Conservation (phyloP, 2,888 invertebrate genomes). For the Macrophya annulata region DNA sequence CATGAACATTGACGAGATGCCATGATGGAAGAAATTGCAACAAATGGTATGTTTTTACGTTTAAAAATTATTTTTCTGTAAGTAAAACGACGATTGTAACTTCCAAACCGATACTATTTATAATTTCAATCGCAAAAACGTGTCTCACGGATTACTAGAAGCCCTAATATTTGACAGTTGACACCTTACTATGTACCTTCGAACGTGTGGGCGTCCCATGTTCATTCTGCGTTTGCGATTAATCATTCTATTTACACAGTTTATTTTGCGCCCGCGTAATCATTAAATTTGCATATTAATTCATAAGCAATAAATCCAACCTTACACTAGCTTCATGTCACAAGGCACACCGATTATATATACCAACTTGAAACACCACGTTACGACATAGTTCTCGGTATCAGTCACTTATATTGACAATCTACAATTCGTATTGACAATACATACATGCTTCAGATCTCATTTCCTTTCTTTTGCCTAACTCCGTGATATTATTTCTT, state of each 20-base stretch:
- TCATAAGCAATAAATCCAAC: background rate
- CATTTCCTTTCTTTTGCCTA: background rate
- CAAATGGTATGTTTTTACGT: constrained; percentile 71
- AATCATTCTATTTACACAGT: constrained; percentile 64
- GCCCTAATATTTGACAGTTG: constrained; percentile 42
- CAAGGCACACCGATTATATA: background rate
- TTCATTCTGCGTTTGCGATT: constrained; percentile 65
- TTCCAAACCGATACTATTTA: background rate
- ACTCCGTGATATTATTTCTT: background rate
- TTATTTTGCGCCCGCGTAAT: constrained; percentile 33
- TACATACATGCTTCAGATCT: background rate
- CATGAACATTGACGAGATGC: constrained; percentile 67
- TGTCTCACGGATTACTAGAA: background rate
- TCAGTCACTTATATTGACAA: constrained; percentile 15
- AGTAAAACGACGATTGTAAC: constrained; percentile 10
- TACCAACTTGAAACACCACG: background rate
- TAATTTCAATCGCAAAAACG: background rate
- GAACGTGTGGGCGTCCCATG: constrained; percentile 75
- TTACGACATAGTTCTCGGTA: background rate
- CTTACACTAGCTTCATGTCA: background rate
- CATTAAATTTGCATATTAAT: constrained; percentile 47
- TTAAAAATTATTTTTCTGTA: background rate
- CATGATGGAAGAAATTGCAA: constrained; percentile 75
- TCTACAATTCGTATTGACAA: constrained; percentile 17
- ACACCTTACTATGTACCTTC: constrained; percentile 51